These are phyloP conservation scores for Rhynchomys soricoides DNA, from an alignment of 2,113 vertebrate species.

Conservation along the genomic window DNA sequence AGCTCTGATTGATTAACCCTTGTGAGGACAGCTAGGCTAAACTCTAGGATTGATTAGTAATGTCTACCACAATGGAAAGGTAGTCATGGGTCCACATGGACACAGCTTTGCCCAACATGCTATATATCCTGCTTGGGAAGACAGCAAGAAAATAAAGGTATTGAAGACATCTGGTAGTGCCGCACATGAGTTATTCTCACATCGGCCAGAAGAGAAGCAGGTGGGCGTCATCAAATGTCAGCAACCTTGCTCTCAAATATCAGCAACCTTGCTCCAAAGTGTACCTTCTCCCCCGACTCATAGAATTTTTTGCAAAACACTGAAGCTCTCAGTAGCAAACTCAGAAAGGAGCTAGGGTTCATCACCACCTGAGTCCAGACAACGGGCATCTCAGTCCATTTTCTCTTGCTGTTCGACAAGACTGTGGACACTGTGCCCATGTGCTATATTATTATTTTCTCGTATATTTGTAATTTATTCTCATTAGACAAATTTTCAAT, in stretches of 20 bases:
- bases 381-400: neutral
- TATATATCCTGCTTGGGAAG: neutral
- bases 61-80: neutral
- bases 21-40: neutral
- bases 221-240: neutral
- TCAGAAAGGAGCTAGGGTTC: neutral
- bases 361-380: neutral
- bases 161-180: neutral
- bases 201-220: neutral
- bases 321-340: neutral
- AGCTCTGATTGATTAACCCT: constrained; percentile 23
- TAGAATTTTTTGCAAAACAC: neutral
- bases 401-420: neutral
- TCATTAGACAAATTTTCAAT: constrained; percentile 14
- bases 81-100: neutral
- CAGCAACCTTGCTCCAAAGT: neutral
- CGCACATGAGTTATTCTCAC: neutral
- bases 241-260: neutral
- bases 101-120: neutral
- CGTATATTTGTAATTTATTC: neutral
- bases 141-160: neutral
- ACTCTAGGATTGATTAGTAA: constrained; percentile 24
- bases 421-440: neutral
- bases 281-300: neutral
- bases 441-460: neutral